Base-by-base conservation (phyloP, 2,888 invertebrate genomes). In the Lochmaea capreae region DNA sequence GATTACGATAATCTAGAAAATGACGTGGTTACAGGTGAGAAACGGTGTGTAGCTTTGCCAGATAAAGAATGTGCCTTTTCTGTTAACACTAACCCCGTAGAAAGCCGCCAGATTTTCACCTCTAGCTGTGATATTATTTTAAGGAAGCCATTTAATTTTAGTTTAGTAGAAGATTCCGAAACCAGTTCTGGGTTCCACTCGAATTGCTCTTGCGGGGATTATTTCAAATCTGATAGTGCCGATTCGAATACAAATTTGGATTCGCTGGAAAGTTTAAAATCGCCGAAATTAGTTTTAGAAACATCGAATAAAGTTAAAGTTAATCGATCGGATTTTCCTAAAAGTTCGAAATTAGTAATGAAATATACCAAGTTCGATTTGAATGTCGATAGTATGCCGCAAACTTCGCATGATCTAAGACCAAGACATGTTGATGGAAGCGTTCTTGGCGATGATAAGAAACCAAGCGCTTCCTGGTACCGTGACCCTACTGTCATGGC, bases 401-500 rank as follows among this genome's bases (percentile, higher is more conserved):
- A 67, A 62, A 49, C 43, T 49, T 68, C 71, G 22, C 68, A 33
- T 63, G 67, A 57, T 49, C 42, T 16, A 46, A 57, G 43, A 14
- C 39, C 71, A 26, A 58, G 58, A 67, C 71, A 59, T 70, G 54
- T 62, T 14, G 75, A 75, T 72, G 63, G 81, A 81, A 81, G 81
- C 80, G 81, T 81, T 79, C 79, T 79, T 75, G 79, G 70, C 33
- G 76, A 78, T 73, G 79, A 79, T 75, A 77, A 69, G 72, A 80
- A 77, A 77, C 76, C 76, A 74, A 71, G 67, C 73, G 54, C 74
- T 78, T 84, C 88, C 87, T 91, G 91, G 91, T 90, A 90, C 88
- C 89, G 89, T 76, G 87, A 87, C 87, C 88, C 90, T 82, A 88
- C 92, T 89, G 91, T 91, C 86, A 87, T 93, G 89, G 90, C 92